Evolutionary conservation across 2,113 vertebrate species (phyloP), one percentile per base, ranked within the genome.

Genomic region (Alethe diademata): DNA sequence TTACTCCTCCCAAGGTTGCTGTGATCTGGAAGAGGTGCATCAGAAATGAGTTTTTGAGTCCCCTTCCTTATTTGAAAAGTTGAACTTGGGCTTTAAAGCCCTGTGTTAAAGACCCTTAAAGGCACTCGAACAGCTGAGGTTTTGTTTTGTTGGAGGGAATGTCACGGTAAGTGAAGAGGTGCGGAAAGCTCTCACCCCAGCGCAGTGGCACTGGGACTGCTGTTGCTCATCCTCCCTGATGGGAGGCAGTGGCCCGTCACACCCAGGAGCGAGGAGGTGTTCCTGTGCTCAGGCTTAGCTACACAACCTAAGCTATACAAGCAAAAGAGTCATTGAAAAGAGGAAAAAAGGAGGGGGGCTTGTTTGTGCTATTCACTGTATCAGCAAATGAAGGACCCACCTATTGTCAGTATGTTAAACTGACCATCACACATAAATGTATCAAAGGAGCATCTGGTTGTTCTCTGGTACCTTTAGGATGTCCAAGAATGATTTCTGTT

Each of bases 281-380:
- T 80, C 0, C 0, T 53, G 72, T 56, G 57, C 78, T 51, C 28
- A 20, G 65, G 57, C 65, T 86, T 17, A 54, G 38, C 38, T 61
- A 1, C 0, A 0, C 38, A 40, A 0, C 3, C 54, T 16, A 12
- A 53, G 62, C 62, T 57, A 1, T 22, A 19, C 19, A 5, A 42
- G 74, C 35, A 65, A 64, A 61, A 64, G 13, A 64, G 28, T 43
- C 33, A 45, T 4, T 58, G 7, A 42, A 56, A 45, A 35, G 6
- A 42, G 7, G 3, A 23, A 17, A 51, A 24, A 50, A 45, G 2
- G 14, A 1, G 4, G 3, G 7, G 5, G 7, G 2, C 13, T 48
- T 94, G n/a, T 70, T 67, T 43, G 14, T 78, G 65, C 61, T 1
- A 1, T 35, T 33, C 18, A 12, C 29, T 71, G 61, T 25, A 16